Base-by-base conservation (phyloP, 2,113 vertebrate genomes). In the Cyprinodon brontotheroides region DNA sequence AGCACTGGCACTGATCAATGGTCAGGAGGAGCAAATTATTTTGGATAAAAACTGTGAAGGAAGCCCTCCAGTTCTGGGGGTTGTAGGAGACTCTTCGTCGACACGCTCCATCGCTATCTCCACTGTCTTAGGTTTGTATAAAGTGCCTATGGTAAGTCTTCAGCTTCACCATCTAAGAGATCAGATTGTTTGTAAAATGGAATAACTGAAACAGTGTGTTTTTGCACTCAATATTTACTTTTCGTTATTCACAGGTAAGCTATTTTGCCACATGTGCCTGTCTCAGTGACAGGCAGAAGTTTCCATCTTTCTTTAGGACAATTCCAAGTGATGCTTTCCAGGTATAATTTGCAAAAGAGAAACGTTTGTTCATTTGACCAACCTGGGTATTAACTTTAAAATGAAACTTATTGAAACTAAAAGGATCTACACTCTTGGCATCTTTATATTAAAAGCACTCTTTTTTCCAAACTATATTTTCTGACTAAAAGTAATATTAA, bases 61-160 rank as follows among this genome's bases (percentile, higher is more conserved):
- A 13, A 74, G 48, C 1, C 87, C 89, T 20, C 89, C 90, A 8
- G 84, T 93, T 17, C 40, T 92, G 43, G 92, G 85, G 13, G 87
- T 93, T 64, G 86, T 93, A 2, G 92, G 91, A 15, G 91, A 93
- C 70, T 72, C 92, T 0, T 84, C 74, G 7, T 93, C 92, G 1
- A 89, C 91, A 45, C 67, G 80, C 37, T 85, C 91, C 40, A 92
- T 93, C 53, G 88, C 91, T 14, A 89, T 90, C 47, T 92, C 92
- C 47, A 83, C 80, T 70, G 85, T 90, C 2, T 68, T 93, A 66
- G 87, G 91, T 13, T 75, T 92, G 68, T 93, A 82, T 71, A 78
- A 60, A 45, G 39, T 93, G 1, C 92, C 92, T 41, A 82, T 92
- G 77, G 93, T 93, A 87, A 72, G 87, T 73, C 22, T 61, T 22